Base-by-base conservation (phyloP, 2,113 vertebrate species). In the Spizaetus ornatus region DNA sequence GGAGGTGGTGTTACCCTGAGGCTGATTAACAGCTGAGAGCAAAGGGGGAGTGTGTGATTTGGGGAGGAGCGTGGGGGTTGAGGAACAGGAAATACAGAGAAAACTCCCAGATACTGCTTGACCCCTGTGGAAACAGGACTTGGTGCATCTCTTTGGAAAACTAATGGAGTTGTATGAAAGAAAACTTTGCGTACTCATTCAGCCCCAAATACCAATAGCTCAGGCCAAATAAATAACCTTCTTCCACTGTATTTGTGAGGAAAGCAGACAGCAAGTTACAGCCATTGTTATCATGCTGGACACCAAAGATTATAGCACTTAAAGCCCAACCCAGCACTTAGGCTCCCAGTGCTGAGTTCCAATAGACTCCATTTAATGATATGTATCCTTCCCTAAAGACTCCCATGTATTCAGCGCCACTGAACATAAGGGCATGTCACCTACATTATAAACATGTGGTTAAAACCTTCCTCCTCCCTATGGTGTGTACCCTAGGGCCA, bases 1-100 rank as follows among this genome's bases (percentile, higher is more conserved):
- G n/a, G n/a, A 42, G 13, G 13, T 22, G 27, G 7, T n/a, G 47
- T 38, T 21, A 3, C 36, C 43, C 45, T 8, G 5, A 50, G 38
- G 10, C 9, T 53, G 53, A 55, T 7, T 0, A 0, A n/a, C 5
- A 38, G 4, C 29, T 29, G 50, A 82, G 14, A 27, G 29, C 2
- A 1, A 47, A 58, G 82, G 43, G 21, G 71, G 6, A n/a, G 26
- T 2, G n/a, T 11, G 20, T 27, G 36, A 42, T n/a, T n/a, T 88
- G 38, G 31, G 16, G 27, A 25, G 31, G 36, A 34, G 20, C 7
- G 7, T n/a, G 43, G 18, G 14, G 18, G 31, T 10, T 48, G 19
- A 6, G 9, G 5, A 63, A 82, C 3, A 3, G 21, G 29, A 85
- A 69, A 65, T 42, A 63, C 50, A 61, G 55, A 48, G 63, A 32